Conservation (phyloP, 2,797 vertebrate genomes). For the Chrosomus eos region DNA sequence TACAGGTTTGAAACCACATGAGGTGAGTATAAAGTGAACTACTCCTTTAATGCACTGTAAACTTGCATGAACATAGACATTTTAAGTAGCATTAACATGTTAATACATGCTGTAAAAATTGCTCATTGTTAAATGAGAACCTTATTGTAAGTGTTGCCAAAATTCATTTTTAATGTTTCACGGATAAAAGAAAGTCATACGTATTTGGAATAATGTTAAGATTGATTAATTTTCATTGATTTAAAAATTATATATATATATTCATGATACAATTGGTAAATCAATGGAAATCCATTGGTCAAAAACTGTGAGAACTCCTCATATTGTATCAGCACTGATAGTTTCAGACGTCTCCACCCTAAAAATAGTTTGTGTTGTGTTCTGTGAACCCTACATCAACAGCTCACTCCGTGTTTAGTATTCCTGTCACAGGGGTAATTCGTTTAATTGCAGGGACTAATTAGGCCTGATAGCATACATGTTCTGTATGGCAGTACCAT, state of each 20-base stretch:
- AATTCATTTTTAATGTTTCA: background rate
- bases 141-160: no score
- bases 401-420: background rate
- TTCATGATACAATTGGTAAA: no score
- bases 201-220: background rate
- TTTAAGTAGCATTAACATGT: background rate
- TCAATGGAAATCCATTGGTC: background rate
- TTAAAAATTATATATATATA: no score
- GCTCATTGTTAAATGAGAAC: background rate
- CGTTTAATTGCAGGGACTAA: conserved; percentile 73
- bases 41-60: background rate
- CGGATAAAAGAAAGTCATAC: background rate
- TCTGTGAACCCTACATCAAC: background rate
- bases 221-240: background rate
- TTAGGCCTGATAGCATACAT: conserved; percentile 56
- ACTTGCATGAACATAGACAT: background rate
- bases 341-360: background rate
- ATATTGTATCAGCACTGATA: background rate
- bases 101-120: background rate
- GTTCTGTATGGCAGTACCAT: background rate
- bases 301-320: background rate
- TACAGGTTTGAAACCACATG: no score
- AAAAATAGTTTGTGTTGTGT: background rate
- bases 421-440: conserved; percentile 46
- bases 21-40: no score